Base-by-base conservation (phyloP, 2,888 invertebrate species). In the Hofmannophila pseudospretella region DNA sequence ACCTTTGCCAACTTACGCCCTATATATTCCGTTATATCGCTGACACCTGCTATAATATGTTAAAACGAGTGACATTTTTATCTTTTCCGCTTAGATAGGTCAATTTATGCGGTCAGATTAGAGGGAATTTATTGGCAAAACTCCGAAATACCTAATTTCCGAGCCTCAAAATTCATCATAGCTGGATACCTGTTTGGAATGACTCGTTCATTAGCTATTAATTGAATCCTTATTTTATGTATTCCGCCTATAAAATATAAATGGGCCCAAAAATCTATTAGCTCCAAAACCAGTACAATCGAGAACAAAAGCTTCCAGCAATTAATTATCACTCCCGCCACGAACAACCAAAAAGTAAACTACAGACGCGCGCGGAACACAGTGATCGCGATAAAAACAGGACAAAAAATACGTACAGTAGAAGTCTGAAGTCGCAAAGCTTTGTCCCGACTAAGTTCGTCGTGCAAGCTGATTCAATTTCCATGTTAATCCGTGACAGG, bases 381-480 rank as follows among this genome's bases (percentile, higher is more conserved):
- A 25, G 9, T 30, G 26, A 9, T 34, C 42, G 34, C 26, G 26
- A 47, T 40, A 47, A 42, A 50, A 29, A 43, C 43, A 31, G 30
- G 26, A 47, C 39, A 47, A 42, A 50, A 29, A 44, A 45, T 45
- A 49, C 46, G 34, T 12, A 16, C 33, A 23, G 44, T 42, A 49
- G 42, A 58, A 52, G 52, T 52, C 50, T 46, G 39, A 45, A 58
- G 60, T 66, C 51, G 53, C 60, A 67, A 56, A 58, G 63, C 63
- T 66, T 61, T 59, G 60, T 54, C 43, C 55, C 42, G 49, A 39
- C 47, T 51, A 60, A 68, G 66, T 70, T 64, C 52, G 41, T 57
- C 58, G 63, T 62, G 60, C 59, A 55, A 62, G 61, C 64, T 72
- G 74, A 78, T 79, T 79, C 72, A 71, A 76, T 79, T 76, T 74